A percentile compares a stretch with the other conserved stretches of the same genome.
These are phyloP conservation scores for Furnarius figulus DNA, from an alignment of 2,113 vertebrate genomes.

Conservation along the genomic window DNA sequence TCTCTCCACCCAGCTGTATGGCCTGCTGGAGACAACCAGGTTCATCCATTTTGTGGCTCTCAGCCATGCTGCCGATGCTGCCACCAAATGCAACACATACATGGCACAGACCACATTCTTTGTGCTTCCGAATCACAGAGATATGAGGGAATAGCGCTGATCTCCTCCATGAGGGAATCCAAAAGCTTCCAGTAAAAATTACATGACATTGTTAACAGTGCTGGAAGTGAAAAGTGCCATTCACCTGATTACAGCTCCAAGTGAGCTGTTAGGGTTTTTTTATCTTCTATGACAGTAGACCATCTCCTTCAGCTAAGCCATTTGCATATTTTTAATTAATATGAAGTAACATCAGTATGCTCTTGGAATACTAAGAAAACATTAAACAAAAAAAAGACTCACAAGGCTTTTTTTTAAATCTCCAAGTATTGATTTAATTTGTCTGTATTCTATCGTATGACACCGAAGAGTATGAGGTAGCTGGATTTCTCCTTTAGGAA, in stretches of 20 bases:
- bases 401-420: background rate
- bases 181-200: background rate
- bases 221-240: background rate
- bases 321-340: constrained; percentile 46
- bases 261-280: background rate
- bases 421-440: background rate
- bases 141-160: background rate
- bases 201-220: background rate
- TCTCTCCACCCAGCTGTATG: background rate
- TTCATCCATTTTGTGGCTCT: rapidly evolving
- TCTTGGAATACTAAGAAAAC: background rate
- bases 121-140: background rate
- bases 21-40: rapidly evolving
- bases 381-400: background rate
- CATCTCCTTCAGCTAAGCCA: background rate
- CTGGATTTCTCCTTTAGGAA: background rate
- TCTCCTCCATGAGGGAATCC: background rate
- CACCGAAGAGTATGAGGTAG: background rate
- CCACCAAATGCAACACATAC: rapidly evolving
- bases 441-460: background rate
- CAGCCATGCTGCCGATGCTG: background rate
- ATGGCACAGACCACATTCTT: rapidly evolving
- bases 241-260: background rate
- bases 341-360: background rate
- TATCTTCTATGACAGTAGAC: background rate